A percentile compares a stretch with the other conserved stretches of the same genome.
Evolutionary conservation across 2,113 vertebrate genomes (phyloP).

Genomic region (Turdus rufiventris): DNA sequence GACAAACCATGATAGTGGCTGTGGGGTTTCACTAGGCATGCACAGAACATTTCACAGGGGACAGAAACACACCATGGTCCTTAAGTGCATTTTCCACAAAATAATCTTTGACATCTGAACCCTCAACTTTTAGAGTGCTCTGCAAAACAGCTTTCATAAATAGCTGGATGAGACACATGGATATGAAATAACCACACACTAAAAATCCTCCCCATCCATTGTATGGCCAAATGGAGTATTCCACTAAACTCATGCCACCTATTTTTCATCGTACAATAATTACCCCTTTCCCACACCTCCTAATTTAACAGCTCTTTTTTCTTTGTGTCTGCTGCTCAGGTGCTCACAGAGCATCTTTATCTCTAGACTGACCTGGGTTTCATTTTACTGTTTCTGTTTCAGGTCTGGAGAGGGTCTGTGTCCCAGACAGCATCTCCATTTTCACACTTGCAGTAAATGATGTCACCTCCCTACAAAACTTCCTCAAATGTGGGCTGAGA

Average conservation of each 20-base stretch:
- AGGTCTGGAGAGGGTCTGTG: fast-evolving
- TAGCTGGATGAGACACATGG: neutral
- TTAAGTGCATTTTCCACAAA: neutral
- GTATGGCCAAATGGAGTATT: neutral
- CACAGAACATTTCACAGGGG: neutral
- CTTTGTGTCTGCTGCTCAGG: fast-evolving
- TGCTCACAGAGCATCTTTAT: neutral
- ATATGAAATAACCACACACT: neutral
- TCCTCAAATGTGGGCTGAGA: neutral
- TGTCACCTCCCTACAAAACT: neutral
- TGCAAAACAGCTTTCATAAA: neutral
- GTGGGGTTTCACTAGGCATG: neutral
- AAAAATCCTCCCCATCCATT: neutral
- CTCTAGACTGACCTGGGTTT: neutral
- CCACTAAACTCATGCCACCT: no score
- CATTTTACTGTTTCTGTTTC: neutral
- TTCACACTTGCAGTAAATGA: neutral
- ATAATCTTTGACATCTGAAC: neutral
- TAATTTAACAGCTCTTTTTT: neutral
- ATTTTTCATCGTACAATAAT: neutral
- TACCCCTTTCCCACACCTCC: fast-evolving
- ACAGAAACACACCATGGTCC: neutral
- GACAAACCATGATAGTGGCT: fast-evolving
- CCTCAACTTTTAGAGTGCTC: neutral
- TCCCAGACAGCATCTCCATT: neutral